Conservation (phyloP, 2,888 invertebrate species). For the Eurois occulta region DNA sequence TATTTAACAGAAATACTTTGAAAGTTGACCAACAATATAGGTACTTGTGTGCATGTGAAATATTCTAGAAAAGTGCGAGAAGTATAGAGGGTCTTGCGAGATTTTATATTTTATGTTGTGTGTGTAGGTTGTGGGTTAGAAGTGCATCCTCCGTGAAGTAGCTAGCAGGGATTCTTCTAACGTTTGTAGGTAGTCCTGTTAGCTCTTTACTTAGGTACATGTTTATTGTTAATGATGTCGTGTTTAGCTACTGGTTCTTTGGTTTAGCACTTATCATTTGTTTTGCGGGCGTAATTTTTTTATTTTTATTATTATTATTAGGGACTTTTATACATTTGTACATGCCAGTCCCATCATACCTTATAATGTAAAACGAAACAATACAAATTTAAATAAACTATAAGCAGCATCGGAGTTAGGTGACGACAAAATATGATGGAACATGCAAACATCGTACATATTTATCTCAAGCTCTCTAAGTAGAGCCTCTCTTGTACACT, state of each 20-base stretch:
- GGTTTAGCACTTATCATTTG: too few relatives aligned
- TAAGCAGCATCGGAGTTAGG: too few relatives aligned
- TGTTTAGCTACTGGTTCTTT: neutral
- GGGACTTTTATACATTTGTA: too few relatives aligned
- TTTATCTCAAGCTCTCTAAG: too few relatives aligned
- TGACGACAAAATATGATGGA: too few relatives aligned
- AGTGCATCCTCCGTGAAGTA: conserved; percentile 34
- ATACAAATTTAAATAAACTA: too few relatives aligned
- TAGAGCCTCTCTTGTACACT: too few relatives aligned
- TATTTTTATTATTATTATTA: too few relatives aligned
- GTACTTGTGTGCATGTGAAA: conserved; percentile 25
- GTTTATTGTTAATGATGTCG: neutral
- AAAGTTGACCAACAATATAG: conserved; percentile 30
- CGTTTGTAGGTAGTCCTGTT: conserved; percentile 7
- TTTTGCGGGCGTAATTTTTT: too few relatives aligned
- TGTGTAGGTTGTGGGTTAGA: conserved; percentile 30
- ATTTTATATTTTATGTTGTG: conserved; percentile 35
- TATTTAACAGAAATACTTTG: conserved; percentile 57
- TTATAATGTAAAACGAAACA: too few relatives aligned
- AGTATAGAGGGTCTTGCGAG: conserved; percentile 8
- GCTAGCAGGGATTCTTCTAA: conserved; percentile 27
- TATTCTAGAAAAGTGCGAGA: conserved; percentile 7
- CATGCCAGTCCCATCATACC: too few relatives aligned
- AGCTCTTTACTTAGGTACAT: conserved; percentile 3
- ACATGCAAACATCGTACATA: too few relatives aligned